Percentiles rank a stretch among this genome's conserved stretches.
Evolutionary conservation across 1,140 invertebrate genomes (phyloP).

Genomic region (Sinonovacula constricta): DNA sequence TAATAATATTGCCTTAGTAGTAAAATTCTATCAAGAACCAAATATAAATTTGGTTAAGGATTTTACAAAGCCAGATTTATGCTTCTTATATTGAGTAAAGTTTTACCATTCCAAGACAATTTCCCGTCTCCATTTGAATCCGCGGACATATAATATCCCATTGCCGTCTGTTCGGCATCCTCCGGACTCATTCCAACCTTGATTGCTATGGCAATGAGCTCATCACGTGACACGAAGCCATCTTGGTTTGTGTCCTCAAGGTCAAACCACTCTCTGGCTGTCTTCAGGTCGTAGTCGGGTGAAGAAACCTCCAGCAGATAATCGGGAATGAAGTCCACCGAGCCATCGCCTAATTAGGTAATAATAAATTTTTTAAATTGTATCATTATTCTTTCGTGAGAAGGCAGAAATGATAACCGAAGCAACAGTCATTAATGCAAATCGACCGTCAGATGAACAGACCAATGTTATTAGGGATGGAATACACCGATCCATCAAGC

Average conservation of each 20-base stretch:
- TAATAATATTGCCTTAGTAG: no score
- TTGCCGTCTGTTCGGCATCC: conserved; percentile 58
- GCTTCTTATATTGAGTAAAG: no score
- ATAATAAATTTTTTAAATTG: no score
- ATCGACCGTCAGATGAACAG: no score
- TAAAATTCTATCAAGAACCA: no score
- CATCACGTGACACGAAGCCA: conserved; percentile 61
- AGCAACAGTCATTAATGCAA: no score
- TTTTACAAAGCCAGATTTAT: no score
- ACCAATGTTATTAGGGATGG: no score
- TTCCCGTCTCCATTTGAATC: conserved; percentile 60
- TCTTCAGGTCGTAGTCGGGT: conserved; percentile 58
- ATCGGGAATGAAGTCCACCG: conserved; percentile 70
- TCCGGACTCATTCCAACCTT: conserved; percentile 62
- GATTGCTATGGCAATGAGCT: conserved; percentile 61
- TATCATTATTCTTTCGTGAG: no score
- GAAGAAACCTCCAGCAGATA: conserved; percentile 65
- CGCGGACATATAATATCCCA: conserved; percentile 64
- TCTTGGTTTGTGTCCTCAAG: conserved; percentile 66
- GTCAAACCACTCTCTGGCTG: conserved; percentile 66
- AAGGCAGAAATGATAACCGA: no score
- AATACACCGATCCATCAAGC: no score
- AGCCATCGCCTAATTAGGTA: conserved; percentile 56
- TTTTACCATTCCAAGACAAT: conserved; percentile 67
- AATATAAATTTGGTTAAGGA: no score